These are phyloP conservation scores for Paedocypris micromegethes DNA, from an alignment of 2,797 vertebrate genomes.

Conservation along the genomic window DNA sequence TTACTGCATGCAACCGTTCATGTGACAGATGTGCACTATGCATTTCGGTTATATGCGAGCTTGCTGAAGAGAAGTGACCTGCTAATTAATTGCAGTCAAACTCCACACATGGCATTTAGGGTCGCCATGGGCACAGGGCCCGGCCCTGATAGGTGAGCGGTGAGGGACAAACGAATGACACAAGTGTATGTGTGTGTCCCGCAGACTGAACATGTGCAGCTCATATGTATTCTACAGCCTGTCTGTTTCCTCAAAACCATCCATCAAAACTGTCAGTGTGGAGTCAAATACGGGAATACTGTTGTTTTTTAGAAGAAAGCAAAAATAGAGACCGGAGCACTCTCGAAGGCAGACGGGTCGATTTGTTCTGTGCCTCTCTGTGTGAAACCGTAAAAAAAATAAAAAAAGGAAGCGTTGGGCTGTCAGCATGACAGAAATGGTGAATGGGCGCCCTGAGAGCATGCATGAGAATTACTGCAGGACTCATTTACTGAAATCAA, in stretches of 20 bases:
- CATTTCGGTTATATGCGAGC: slow-evolving; percentile 11
- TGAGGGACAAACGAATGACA: neutral
- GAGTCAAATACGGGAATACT: slow-evolving; percentile 36
- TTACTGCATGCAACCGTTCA: slow-evolving; percentile 32
- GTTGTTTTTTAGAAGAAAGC: slow-evolving; percentile 33
- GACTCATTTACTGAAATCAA: neutral
- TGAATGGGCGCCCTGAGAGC: neutral
- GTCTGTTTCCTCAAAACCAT: slow-evolving; percentile 38
- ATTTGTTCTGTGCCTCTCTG: slow-evolving; percentile 17
- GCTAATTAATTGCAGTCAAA: slow-evolving; percentile 30
- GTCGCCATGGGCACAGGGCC: slow-evolving; percentile 10
- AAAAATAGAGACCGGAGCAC: slow-evolving; percentile 13
- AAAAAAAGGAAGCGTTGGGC: neutral
- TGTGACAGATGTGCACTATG: slow-evolving; percentile 15
- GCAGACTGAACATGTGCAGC: slow-evolving; percentile 33
- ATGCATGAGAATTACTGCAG: neutral
- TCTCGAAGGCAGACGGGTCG: slow-evolving; percentile 27
- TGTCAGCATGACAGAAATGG: slow-evolving; percentile 16
- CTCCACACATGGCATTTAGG: slow-evolving; percentile 19
- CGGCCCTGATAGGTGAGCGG: neutral
- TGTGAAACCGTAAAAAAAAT: slow-evolving; percentile 11
- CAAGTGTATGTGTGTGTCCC: slow-evolving; percentile 19
- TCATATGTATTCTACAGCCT: slow-evolving; percentile 38
- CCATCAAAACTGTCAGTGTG: slow-evolving; percentile 46
- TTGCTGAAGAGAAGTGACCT: slow-evolving; percentile 5